Evolutionary conservation across 2,888 invertebrate species (phyloP), one percentile per base, ranked within the genome.

Genomic region (Drosophila mettleri): DNA sequence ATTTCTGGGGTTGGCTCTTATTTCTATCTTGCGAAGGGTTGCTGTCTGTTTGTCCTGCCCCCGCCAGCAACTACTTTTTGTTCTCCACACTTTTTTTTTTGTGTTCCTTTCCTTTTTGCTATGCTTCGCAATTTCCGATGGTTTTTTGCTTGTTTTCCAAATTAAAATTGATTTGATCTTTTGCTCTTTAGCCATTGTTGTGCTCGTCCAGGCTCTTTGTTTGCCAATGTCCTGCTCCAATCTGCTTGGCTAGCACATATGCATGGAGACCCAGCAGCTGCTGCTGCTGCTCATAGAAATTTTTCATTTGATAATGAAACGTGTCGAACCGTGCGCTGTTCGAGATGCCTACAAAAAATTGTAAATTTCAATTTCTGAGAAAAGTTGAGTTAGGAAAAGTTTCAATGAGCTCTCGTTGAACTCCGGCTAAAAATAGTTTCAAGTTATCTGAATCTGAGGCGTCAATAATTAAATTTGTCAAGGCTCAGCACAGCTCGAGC

Each of bases 111-210:
- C 24, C 63, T 67, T 77, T 82, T 67, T 60, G 88, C 88, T 70
- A 69, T 72, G 57, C 77, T 74, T 79, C 64, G 88, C 83, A 79
- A 79, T 83, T 79, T 67, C 55, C 66, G 59, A 64, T 60, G 53
- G 58, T 57, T 69, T 65, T 70, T 69, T 87, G 85, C 85, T 87
- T 78, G 84, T 75, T 85, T 84, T 87, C 78, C 72, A 89, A 86
- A 86, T 86, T 86, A 86, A 86, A 88, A 89, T 86, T 86, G 86
- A 86, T 86, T 86, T 89, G 88, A 89, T 89, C 49, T 85, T 89
- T 75, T 85, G 75, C 71, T 86, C 78, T 74, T 66, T 75, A 63
- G 69, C 70, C 73, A 39, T 65, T 43, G 46, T 54, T 43, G 48
- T 16, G 22, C 39, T 43, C 20, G 29, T 22, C 54, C 31, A 10